These are phyloP conservation scores for Isotomurus palustris DNA, from an alignment of 2,888 invertebrate species.

Conservation along the genomic window DNA sequence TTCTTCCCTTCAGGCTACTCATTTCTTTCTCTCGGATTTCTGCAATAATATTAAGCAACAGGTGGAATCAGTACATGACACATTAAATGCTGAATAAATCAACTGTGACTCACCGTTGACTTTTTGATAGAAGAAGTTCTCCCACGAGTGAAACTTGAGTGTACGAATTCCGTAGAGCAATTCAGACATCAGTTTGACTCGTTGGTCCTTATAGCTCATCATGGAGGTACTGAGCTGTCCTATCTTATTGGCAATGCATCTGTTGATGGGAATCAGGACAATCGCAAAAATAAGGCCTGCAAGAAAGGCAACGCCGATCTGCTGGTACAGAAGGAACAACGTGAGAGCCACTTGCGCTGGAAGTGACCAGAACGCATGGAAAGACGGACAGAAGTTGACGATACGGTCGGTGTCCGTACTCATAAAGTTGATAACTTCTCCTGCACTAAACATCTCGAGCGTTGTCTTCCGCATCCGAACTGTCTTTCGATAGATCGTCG, in stretches of 20 bases:
- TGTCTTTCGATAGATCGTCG: conserved; percentile 72
- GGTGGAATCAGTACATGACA: neutral
- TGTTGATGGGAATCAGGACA: conserved; percentile 87
- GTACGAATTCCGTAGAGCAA: conserved; percentile 79
- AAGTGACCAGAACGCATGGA: conserved; percentile 89
- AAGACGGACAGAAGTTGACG: conserved; percentile 91
- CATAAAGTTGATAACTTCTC: conserved; percentile 94
- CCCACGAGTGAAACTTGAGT: conserved; percentile 92
- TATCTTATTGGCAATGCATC: conserved; percentile 81
- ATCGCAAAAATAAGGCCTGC: conserved; percentile 83
- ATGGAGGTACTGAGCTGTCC: conserved; percentile 64
- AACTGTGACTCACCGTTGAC: conserved; percentile 29
- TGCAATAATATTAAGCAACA: conserved; percentile 49
- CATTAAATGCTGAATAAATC: neutral
- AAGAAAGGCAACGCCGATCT: conserved; percentile 86
- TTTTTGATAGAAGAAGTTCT: conserved; percentile 50
- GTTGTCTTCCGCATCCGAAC: conserved; percentile 53
- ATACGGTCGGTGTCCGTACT: conserved; percentile 94
- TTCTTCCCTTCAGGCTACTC: conserved; percentile 72
- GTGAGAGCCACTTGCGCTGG: conserved; percentile 32
- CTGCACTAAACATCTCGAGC: conserved; percentile 57
- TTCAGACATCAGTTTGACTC: conserved; percentile 83
- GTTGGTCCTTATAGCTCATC: conserved; percentile 85
- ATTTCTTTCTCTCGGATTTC: conserved; percentile 67
- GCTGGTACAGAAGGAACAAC: conserved; percentile 60